Percentiles rank a stretch among this genome's conserved stretches.
phyloP scores from a whole-genome alignment of 2,113 vertebrate genomes.

The Laticauda laticaudata region DNA sequence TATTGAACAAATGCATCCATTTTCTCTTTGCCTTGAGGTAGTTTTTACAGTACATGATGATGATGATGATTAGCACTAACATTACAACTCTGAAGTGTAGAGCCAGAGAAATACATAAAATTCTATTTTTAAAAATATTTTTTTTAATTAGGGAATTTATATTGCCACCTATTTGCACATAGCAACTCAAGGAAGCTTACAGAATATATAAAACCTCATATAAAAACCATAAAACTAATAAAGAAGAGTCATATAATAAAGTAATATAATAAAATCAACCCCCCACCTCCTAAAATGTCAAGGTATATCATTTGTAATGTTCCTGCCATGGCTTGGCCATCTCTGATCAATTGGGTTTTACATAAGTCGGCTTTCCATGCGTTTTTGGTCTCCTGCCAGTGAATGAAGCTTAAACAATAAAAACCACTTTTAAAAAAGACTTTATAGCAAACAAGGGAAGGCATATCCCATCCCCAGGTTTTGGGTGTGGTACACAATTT shows the following conservation, averaged over 20 bases:
- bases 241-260: no score
- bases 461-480: background rate
- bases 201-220: no score
- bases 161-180: background rate
- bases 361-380: background rate
- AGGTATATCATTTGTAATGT: background rate
- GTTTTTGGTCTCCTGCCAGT: background rate
- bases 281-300: background rate
- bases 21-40: background rate
- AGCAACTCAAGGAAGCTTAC: no score
- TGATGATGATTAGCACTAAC: background rate
- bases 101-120: background rate
- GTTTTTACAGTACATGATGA: background rate
- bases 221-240: no score
- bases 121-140: background rate
- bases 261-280: no score
- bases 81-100: background rate
- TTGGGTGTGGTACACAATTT: background rate
- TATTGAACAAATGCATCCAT: background rate
- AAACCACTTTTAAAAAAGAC: background rate
- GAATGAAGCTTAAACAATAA: background rate
- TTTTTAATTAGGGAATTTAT: no score
- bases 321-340: background rate
- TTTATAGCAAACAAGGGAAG: background rate
- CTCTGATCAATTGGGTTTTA: background rate